Evolutionary conservation across 2,888 invertebrate genomes (phyloP).

Genomic region (Scaptomyza polygonia): DNA sequence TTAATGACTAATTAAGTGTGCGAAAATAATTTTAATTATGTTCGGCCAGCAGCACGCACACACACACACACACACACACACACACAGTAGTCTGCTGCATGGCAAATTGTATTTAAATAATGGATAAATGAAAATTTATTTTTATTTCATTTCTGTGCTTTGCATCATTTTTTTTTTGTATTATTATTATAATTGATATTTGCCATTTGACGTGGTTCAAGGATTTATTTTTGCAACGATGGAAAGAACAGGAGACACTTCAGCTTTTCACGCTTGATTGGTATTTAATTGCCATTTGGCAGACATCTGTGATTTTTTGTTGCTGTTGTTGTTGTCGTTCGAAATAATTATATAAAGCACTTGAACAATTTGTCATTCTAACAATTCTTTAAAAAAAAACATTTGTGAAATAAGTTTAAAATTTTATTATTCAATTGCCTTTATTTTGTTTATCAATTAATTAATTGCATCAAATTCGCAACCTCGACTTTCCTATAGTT

Average conservation of each 20-base stretch:
- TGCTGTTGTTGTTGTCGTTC: constrained; percentile 21
- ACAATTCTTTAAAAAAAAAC: constrained; percentile 16
- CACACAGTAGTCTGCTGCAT: constrained; percentile 43
- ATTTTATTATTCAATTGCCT: neutral
- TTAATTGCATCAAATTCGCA: constrained; percentile 27
- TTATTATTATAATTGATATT: constrained; percentile 11
- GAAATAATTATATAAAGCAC: constrained; percentile 28
- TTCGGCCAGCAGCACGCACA: constrained; percentile 36
- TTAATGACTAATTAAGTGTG: constrained; percentile 81
- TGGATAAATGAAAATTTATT: constrained; percentile 40
- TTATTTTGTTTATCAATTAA: constrained; percentile 15
- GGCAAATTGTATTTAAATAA: constrained; percentile 50
- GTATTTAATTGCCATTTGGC: constrained; percentile 71
- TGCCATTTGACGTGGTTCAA: constrained; percentile 8
- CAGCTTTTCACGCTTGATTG: constrained; percentile 72
- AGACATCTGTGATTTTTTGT: constrained; percentile 56
- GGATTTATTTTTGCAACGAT: constrained; percentile 24
- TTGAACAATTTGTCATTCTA: constrained; percentile 15
- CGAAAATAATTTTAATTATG: constrained; percentile 78
- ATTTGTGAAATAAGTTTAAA: constrained; percentile 7
- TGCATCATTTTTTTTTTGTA: constrained; percentile 1
- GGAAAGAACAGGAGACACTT: constrained; percentile 36
- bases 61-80: constrained; percentile 22
- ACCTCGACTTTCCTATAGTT: constrained; percentile 15
- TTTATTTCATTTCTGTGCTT: constrained; percentile 27